Percentiles rank a stretch among this genome's conserved stretches.
phyloP scores from a whole-genome alignment of 2,797 vertebrate genomes.

The Poecilia picta region DNA sequence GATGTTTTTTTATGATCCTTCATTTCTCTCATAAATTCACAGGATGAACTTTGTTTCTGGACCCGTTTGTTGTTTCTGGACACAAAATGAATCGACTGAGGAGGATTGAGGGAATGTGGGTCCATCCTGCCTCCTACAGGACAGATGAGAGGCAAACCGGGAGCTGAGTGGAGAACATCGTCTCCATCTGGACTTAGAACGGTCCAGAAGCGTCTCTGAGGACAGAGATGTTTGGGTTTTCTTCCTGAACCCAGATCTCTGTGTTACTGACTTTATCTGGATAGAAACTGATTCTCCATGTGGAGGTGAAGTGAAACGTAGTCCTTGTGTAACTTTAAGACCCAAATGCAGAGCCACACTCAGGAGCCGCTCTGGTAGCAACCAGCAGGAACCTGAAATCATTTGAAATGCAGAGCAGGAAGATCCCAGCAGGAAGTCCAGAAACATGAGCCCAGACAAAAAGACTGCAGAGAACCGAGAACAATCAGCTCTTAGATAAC shows the following conservation, averaged over 20 bases:
- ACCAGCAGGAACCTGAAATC: not conserved
- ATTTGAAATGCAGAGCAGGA: slow-evolving; percentile 3
- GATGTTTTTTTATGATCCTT: not conserved
- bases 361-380: not conserved
- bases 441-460: not conserved
- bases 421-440: not conserved
- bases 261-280: not conserved
- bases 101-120: not conserved
- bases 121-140: not conserved
- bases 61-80: not conserved
- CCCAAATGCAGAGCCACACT: not conserved
- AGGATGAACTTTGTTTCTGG: not conserved
- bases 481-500: not conserved
- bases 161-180: not conserved
- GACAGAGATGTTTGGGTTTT: not conserved
- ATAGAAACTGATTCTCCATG: not conserved
- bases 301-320: not conserved
- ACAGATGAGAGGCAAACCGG: not conserved
- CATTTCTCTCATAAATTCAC: not conserved
- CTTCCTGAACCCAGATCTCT: not conserved
- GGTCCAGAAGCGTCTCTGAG: not conserved
- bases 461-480: not conserved
- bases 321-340: not conserved
- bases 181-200: not conserved
- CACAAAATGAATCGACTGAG: not conserved